phyloP scores from a whole-genome alignment of 2,113 vertebrate species.

The Sceloporus tristichus region DNA sequence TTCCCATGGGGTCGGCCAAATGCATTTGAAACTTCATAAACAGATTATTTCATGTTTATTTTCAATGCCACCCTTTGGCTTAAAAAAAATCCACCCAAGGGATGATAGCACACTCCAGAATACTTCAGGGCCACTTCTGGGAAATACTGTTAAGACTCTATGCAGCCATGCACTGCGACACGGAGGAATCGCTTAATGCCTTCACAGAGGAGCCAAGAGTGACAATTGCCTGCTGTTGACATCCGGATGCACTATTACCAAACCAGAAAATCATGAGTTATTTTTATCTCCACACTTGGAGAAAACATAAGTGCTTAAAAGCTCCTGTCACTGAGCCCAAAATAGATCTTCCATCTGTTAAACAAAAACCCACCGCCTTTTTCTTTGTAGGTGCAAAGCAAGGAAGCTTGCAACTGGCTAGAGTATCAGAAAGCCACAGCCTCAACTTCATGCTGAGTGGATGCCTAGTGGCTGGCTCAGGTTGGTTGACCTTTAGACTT shows the following conservation, averaged over 20 bases:
- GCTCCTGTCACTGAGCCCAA: background rate
- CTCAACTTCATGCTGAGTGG: too few species aligned
- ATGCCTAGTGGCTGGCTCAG: background rate
- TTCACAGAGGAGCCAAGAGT: background rate
- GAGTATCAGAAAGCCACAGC: background rate
- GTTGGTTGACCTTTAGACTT: too few species aligned
- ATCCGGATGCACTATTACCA: fast-evolving
- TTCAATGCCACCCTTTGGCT: background rate
- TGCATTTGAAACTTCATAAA: too few species aligned
- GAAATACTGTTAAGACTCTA: too few species aligned
- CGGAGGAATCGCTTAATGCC: background rate
- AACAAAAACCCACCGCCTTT: background rate
- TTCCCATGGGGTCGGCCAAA: too few species aligned
- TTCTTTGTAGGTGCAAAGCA: background rate
- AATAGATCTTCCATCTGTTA: background rate
- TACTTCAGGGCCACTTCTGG: too few species aligned
- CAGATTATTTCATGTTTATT: background rate
- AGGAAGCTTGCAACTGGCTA: background rate
- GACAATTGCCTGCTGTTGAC: fast-evolving
- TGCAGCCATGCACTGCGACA: background rate
- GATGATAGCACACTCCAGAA: too few species aligned
- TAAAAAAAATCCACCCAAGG: background rate
- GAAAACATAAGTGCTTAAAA: background rate
- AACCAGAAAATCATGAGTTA: fast-evolving
- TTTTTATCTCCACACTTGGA: background rate